These are phyloP conservation scores for Myoxocephalus aenaeus DNA, from an alignment of 2,797 vertebrate species.

Conservation along the genomic window DNA sequence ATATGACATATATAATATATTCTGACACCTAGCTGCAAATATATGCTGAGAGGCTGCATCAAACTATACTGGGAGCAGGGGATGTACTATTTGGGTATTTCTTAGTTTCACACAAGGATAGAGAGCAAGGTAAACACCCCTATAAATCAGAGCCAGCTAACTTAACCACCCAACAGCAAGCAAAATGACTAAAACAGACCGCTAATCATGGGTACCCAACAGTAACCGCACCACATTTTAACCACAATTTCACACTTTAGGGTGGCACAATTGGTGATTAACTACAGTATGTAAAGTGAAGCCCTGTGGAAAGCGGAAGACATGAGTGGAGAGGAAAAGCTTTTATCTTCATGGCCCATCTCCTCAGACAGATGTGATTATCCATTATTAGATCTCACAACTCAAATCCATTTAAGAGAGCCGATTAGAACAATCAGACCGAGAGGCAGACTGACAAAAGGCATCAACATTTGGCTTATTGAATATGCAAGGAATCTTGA, in stretches of 20 bases:
- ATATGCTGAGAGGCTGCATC: background rate
- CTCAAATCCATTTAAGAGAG: slow-evolving; percentile 55
- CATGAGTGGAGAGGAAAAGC: slow-evolving; percentile 30
- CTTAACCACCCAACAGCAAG: background rate
- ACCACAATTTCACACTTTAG: background rate
- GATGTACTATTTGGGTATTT: background rate
- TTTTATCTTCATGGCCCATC: slow-evolving; percentile 53
- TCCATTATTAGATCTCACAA: slow-evolving; percentile 64
- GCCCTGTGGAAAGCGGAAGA: slow-evolving; percentile 6
- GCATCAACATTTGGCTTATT: slow-evolving; percentile 39
- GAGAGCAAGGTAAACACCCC: background rate
- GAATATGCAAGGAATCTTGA: slow-evolving; percentile 39
- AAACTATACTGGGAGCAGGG: background rate
- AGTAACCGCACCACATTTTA: slow-evolving; percentile 6
- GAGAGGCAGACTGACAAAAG: slow-evolving; percentile 40
- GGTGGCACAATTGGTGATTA: slow-evolving; percentile 12
- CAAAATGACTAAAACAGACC: background rate
- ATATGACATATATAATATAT: background rate
- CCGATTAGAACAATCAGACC: slow-evolving; percentile 60
- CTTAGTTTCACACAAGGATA: background rate
- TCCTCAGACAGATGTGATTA: slow-evolving; percentile 68
- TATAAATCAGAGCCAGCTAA: background rate
- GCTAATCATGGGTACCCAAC: background rate
- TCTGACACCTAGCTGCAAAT: background rate
- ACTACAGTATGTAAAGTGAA: slow-evolving; percentile 9